Base-by-base conservation (phyloP, 2,113 vertebrate species). In the Holacanthus passer region DNA sequence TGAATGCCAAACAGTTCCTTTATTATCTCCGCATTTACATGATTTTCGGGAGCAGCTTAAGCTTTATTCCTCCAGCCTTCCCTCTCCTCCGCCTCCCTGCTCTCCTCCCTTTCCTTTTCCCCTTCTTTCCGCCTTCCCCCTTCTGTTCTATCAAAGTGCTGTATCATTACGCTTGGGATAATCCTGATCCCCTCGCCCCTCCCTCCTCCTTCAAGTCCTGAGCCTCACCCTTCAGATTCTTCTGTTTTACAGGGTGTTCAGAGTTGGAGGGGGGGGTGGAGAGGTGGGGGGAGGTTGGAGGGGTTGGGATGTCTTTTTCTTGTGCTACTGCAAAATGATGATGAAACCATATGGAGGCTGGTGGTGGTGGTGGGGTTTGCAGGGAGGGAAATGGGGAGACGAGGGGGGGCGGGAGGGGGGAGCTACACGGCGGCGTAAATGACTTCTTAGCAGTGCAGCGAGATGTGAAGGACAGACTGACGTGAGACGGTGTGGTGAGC, bases 381-480 rank as follows among this genome's bases (percentile, higher is more conserved):
- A 70, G 72, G 71, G 62, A 60, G 68, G 88, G 79, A 35, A 79
- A 76, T 24, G 16, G 50, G 81, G 71, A 53, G 45, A 29, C 50
- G 67, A 68, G 39, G 53, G 50, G 55, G 55, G 55, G 3, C 2
- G 27, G 27, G 24, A 31, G 55, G 55, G 82, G 87, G 73, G 65
- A 22, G 79, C 58, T 75, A 82, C 85, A 64, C 50, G 43, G 90
- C 86, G 67, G 92, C 87, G 77, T 94, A 95, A 95, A 96, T 95
- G 93, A 94, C 94, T 95, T 95, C 94, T 95, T 95, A 95, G 95
- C 88, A 90, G 93, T 85, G 95, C 95, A 95, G 92, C 71, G 93
- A 94, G 91, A 95, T 93, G 95, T 96, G 95, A 96, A 96, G 95
- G 95, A 95, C 95, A 94, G 92, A 89, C 89, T 93, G 94, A 94